Percentiles rank a stretch among this genome's conserved stretches.
phyloP scores from a whole-genome alignment of 30 jellyfish, hydroid and myxozoan species.

The Cassiopea andromeda region DNA sequence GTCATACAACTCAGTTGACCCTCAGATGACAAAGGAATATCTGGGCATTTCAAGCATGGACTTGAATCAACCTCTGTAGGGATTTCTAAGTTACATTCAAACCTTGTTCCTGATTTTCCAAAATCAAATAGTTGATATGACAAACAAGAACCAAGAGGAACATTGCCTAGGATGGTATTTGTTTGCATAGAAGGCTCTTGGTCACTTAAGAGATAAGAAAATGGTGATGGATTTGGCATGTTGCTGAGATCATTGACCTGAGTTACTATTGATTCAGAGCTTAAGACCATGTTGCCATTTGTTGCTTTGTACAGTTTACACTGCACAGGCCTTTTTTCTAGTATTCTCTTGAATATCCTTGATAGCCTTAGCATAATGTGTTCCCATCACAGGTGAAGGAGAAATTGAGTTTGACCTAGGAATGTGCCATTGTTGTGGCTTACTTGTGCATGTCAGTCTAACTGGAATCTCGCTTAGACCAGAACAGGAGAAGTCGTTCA shows the following conservation, averaged over 20 bases:
- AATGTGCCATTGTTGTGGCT: conserved; percentile 9
- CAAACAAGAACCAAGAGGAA: neutral
- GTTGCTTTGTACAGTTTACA: neutral
- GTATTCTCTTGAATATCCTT: neutral
- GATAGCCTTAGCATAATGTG: conserved; percentile 7
- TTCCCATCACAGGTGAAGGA: conserved; percentile 1
- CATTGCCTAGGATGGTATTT: conserved; percentile 11
- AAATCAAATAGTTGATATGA: neutral
- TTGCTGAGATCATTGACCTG: neutral
- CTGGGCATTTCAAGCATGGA: neutral
- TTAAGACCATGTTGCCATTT: no score
- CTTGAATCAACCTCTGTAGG: neutral
- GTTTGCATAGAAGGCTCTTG: conserved; percentile 3
- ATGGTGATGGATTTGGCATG: neutral
- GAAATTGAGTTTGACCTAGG: neutral
- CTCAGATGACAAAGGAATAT: no score
- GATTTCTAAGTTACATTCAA: neutral
- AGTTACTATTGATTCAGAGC: neutral
- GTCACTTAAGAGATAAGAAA: neutral
- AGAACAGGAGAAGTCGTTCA: conserved; percentile 2
- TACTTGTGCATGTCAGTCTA: neutral
- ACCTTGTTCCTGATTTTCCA: neutral
- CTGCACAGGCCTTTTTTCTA: conserved; percentile 6
- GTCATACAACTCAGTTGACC: no score
- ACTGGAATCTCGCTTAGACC: neutral